Percentiles rank a stretch among this genome's conserved stretches.
phyloP scores from a whole-genome alignment of 2,113 vertebrate species.

The Aplodontia rufa region DNA sequence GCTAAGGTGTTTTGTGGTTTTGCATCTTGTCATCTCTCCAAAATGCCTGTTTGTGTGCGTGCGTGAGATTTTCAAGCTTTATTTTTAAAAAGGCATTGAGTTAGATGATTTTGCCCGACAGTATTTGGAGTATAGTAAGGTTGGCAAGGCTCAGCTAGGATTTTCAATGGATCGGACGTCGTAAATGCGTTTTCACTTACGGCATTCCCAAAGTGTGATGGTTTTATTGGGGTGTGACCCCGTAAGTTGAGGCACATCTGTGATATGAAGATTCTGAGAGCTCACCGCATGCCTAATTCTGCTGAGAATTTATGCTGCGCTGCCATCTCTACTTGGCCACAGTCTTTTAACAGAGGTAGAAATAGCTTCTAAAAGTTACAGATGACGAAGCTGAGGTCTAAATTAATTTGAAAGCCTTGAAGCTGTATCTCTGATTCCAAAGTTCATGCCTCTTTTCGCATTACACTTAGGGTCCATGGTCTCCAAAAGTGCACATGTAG shows the following conservation, averaged over 20 bases:
- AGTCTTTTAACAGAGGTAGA: background rate
- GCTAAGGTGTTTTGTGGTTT: too few relatives aligned
- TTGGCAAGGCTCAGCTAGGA: background rate
- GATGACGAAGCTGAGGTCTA: background rate
- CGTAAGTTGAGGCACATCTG: background rate
- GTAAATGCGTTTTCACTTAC: too few relatives aligned
- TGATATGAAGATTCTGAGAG: background rate
- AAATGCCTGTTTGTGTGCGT: too few relatives aligned
- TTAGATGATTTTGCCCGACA: background rate
- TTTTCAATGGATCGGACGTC: background rate
- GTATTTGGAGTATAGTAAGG: background rate
- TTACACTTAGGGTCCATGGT: background rate
- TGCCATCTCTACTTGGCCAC: background rate
- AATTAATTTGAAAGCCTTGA: constrained; percentile 22
- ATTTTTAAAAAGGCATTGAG: background rate
- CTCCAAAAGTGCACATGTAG: background rate
- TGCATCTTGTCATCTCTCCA: too few relatives aligned
- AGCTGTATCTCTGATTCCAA: background rate
- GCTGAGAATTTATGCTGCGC: background rate
- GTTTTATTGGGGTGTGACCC: background rate
- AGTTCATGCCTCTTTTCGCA: background rate
- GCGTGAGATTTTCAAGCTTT: background rate
- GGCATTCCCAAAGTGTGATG: too few relatives aligned
- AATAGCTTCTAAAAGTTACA: background rate
- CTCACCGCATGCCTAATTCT: background rate